A percentile compares a stretch with the other conserved stretches of the same genome.
Conservation (phyloP, 2,113 vertebrate genomes). For the Noturus placidus region DNA sequence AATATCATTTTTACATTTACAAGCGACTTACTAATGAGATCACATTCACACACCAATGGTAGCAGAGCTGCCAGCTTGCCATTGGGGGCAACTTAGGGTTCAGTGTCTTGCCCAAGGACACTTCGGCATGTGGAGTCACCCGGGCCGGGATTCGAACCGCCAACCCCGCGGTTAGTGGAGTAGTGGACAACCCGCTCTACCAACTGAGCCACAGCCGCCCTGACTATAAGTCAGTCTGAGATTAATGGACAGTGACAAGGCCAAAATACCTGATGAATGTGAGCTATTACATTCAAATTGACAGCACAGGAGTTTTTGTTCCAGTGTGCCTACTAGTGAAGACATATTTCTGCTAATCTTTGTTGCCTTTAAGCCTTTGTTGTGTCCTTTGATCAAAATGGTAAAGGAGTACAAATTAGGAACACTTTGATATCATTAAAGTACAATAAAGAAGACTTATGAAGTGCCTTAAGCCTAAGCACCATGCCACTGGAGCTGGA, state of each 20-base stretch:
- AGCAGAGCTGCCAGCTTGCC: too few relatives aligned
- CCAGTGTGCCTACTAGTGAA: background rate
- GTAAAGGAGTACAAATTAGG: background rate
- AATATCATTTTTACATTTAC: too few relatives aligned
- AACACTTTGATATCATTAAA: background rate
- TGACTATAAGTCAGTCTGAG: slow-evolving; percentile 44
- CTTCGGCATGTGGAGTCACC: too few relatives aligned
- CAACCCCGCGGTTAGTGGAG: too few relatives aligned
- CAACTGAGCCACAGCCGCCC: too few relatives aligned
- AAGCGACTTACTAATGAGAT: too few relatives aligned
- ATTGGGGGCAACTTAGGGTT: too few relatives aligned
- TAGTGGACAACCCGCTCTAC: too few relatives aligned
- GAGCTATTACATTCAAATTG: background rate
- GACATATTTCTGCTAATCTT: background rate
- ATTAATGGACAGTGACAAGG: slow-evolving; percentile 44
- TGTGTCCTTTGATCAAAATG: background rate
- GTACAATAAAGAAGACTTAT: background rate
- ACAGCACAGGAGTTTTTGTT: background rate
- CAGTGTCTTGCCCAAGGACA: too few relatives aligned
- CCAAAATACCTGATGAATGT: slow-evolving; percentile 1
- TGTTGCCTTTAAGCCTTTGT: background rate
- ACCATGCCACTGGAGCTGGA: background rate
- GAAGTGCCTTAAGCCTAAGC: background rate
- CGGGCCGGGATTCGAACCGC: too few relatives aligned
- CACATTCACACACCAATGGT: too few relatives aligned